These are phyloP conservation scores for Trichomycterus rosablanca DNA, from an alignment of 2,113 vertebrate genomes.

Conservation along the genomic window DNA sequence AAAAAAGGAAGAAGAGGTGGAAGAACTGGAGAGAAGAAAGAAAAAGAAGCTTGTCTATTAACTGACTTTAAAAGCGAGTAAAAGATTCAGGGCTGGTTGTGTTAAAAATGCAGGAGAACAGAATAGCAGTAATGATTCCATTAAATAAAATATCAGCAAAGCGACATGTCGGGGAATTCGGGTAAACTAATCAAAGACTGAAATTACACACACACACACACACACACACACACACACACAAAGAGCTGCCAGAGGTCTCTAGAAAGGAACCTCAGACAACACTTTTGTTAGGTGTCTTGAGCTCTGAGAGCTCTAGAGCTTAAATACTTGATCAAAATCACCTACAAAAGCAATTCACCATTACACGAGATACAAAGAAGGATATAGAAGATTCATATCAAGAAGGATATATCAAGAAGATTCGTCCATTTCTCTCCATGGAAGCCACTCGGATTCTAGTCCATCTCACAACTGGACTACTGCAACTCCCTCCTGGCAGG, in stretches of 20 bases:
- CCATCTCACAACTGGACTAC: no score
- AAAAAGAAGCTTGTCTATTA: not conserved
- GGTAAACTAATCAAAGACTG: conserved; percentile 16
- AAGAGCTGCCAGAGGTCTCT: not conserved
- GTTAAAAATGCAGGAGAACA: conserved; percentile 27
- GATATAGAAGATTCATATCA: no score
- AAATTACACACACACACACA: conserved; percentile 6
- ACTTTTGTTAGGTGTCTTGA: no score
- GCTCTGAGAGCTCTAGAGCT: no score
- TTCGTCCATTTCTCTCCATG: no score
- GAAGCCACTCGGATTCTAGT: no score
- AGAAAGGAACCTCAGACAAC: no score
- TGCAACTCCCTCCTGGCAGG: no score
- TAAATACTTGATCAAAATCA: not conserved
- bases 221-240: no score
- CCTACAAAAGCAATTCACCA: not conserved
- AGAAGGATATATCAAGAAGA: no score
- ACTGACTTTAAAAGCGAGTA: conserved; percentile 9
- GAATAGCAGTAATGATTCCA: conserved; percentile 9
- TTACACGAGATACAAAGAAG: not conserved
- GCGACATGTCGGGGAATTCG: not conserved
- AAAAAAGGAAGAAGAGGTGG: no score
- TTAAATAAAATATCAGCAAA: conserved; percentile 24
- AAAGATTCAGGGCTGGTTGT: conserved; percentile 11
- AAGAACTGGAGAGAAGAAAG: not conserved